These are phyloP conservation scores for Zalophus californianus DNA, from an alignment of 2,797 vertebrate genomes.

Conservation along the genomic window DNA sequence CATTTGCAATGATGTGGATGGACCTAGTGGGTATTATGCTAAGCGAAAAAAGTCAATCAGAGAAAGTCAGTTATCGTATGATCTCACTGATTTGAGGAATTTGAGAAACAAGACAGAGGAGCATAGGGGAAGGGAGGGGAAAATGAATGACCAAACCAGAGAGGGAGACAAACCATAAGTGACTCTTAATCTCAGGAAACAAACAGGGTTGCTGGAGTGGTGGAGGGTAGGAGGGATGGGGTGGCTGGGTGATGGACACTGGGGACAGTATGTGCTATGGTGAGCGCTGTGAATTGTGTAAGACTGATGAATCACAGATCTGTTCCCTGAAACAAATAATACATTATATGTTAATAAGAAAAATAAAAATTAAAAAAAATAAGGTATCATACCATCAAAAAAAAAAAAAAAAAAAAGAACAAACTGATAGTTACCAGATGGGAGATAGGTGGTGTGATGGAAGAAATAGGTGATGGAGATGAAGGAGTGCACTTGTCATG, in stretches of 20 bases:
- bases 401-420: not conserved
- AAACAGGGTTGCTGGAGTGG: too few species aligned
- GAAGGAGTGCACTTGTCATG: not conserved
- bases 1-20: not conserved
- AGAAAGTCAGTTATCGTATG: not conserved
- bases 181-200: not conserved
- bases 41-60: not conserved
- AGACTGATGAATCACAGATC: too few species aligned
- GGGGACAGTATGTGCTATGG: too few species aligned
- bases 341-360: too few species aligned
- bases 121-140: not conserved
- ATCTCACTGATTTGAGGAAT: not conserved
- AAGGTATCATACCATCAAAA: too few species aligned
- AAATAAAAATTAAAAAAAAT: too few species aligned
- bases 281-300: too few species aligned
- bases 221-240: too few species aligned
- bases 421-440: not conserved
- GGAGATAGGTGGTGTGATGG: not conserved
- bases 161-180: not conserved
- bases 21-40: not conserved
- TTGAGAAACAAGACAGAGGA: not conserved
- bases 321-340: too few species aligned
- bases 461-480: not conserved
- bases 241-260: too few species aligned
- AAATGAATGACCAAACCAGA: not conserved